These are phyloP conservation scores for Eulemur mongoz DNA, from an alignment of 2,797 vertebrate species.

Conservation along the genomic window DNA sequence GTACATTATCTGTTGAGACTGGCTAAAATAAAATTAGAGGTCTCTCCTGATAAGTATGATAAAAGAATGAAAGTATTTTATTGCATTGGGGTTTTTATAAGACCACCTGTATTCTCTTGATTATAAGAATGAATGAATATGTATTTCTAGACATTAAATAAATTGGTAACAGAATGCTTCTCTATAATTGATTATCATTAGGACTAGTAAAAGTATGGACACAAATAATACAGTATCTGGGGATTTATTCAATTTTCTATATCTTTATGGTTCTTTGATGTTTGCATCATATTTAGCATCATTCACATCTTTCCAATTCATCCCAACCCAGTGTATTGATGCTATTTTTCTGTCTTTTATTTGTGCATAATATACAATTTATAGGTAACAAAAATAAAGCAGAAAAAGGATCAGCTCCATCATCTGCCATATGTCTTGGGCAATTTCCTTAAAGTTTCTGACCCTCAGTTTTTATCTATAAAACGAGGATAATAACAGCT, in stretches of 20 bases:
- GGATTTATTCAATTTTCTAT: neutral
- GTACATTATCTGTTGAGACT: neutral
- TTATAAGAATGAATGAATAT: constrained; percentile 28
- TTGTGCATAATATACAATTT: neutral
- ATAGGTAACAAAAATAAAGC: constrained; percentile 19
- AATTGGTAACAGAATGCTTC: constrained; percentile 11
- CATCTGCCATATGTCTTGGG: neutral
- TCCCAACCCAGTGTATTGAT: neutral
- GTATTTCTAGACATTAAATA: constrained; percentile 36
- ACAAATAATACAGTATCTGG: neutral
- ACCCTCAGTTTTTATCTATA: neutral
- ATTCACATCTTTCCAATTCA: neutral
- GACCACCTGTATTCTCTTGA: neutral
- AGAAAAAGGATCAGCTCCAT: neutral
- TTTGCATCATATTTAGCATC: neutral
- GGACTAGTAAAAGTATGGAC: neutral
- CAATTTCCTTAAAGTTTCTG: neutral
- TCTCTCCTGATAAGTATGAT: neutral
- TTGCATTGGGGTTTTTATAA: neutral
- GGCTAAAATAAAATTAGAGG: constrained; percentile 45
- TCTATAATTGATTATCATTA: constrained; percentile 35
- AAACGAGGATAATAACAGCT: neutral
- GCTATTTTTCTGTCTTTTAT: neutral
- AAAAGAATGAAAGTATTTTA: constrained; percentile 24
- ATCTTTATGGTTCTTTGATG: neutral